Conservation (phyloP, 1,140 invertebrate species). For the Vanessa atalanta region DNA sequence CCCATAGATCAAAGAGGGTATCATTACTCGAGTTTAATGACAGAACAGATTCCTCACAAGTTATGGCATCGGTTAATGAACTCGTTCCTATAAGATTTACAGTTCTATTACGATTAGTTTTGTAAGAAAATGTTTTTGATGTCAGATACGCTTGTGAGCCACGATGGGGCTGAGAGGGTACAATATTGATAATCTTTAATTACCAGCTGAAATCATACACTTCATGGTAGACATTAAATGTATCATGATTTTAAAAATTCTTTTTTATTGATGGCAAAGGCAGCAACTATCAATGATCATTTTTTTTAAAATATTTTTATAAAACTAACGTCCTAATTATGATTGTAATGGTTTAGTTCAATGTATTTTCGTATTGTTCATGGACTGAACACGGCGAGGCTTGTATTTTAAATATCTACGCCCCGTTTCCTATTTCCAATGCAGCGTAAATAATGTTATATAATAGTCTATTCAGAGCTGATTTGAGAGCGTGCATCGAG, state of each 20-base stretch:
- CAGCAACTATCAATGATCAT: no score
- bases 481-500: conserved; percentile 21
- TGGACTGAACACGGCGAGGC: background rate
- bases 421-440: conserved; percentile 8
- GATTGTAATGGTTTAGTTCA: no score
- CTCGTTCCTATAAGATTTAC: conserved; percentile 9
- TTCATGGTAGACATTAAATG: no score
- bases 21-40: conserved; percentile 21
- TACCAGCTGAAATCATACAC: no score
- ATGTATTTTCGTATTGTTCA: background rate
- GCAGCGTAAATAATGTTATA: conserved; percentile 30
- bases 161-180: no score
- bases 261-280: no score
- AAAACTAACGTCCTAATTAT: no score
- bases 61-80: conserved; percentile 28
- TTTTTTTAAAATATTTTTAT: no score
- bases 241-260: no score
- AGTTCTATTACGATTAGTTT: background rate
- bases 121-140: background rate
- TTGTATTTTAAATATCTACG: background rate
- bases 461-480: conserved; percentile 24
- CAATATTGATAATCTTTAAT: no score
- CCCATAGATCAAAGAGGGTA: conserved; percentile 22
- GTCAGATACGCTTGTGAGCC: no score
- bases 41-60: conserved; percentile 20